Conservation (phyloP, 2,888 invertebrate species). For the Chloroclystis v-ata region DNA sequence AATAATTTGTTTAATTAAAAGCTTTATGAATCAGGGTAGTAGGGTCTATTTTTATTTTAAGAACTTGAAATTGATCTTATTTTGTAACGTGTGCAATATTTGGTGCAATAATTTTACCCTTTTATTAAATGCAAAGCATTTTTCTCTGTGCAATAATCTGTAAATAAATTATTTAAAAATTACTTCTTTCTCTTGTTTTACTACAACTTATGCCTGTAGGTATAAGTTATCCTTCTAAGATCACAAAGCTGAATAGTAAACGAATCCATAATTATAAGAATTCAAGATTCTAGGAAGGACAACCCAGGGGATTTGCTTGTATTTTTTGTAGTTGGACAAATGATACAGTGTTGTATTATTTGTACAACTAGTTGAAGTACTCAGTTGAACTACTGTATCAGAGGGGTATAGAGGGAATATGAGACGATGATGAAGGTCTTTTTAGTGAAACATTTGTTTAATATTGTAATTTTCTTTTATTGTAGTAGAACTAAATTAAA, state of each 20-base stretch:
- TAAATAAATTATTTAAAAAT: conserved; percentile 31
- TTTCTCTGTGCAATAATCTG: conserved; percentile 30
- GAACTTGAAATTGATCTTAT: conserved; percentile 19
- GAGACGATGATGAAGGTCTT: no score
- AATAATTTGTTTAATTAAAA: background rate
- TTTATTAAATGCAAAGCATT: conserved; percentile 20
- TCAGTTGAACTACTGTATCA: no score
- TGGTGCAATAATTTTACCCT: conserved; percentile 29
- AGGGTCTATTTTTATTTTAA: background rate
- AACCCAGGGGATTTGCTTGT: no score
- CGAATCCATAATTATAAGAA: no score
- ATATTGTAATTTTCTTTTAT: conserved; percentile 27
- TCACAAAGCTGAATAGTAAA: no score
- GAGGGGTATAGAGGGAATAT: no score
- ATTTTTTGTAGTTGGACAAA: no score
- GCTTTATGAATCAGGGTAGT: background rate
- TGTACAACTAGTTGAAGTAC: no score
- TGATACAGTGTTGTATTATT: no score
- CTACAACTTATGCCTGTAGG: background rate
- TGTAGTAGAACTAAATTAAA: conserved; percentile 20
- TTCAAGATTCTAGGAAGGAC: no score
- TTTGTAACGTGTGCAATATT: conserved; percentile 45
- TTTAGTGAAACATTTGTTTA: conserved; percentile 20
- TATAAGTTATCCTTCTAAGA: no score
- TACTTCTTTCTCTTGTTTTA: background rate